Conservation (phyloP, 2,888 invertebrate species). For the Aphrophora alni region DNA sequence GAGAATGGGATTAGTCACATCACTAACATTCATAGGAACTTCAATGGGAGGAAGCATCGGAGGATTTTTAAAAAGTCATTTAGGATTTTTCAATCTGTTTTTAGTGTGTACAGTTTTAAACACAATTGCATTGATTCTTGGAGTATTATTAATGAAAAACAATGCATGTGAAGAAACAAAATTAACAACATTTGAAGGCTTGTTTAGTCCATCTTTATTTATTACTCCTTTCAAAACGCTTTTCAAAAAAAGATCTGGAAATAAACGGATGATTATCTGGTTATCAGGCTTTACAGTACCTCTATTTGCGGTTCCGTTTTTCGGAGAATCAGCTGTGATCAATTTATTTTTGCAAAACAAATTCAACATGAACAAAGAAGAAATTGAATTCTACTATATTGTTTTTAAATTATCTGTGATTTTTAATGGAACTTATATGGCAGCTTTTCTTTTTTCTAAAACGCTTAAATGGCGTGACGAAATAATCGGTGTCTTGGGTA, state of each 20-base stretch:
- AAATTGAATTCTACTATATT: slow-evolving; percentile 41
- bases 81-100: slow-evolving; percentile 39
- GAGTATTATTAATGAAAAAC: slow-evolving; percentile 29
- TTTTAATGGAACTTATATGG: slow-evolving; percentile 41
- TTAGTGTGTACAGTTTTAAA: slow-evolving; percentile 30
- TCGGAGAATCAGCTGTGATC: slow-evolving; percentile 45
- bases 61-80: slow-evolving; percentile 30
- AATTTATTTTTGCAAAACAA: slow-evolving; percentile 43
- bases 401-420: slow-evolving; percentile 42
- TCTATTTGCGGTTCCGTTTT: slow-evolving; percentile 39
- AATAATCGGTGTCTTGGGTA: slow-evolving; percentile 40
- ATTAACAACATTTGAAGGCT: slow-evolving; percentile 14
- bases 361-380: slow-evolving; percentile 43
- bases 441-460: slow-evolving; percentile 37
- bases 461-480: slow-evolving; percentile 37
- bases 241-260: slow-evolving; percentile 35
- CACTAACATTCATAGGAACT: slow-evolving; percentile 41
- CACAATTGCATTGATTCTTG: slow-evolving; percentile 28
- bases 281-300: slow-evolving; percentile 41
- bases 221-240: slow-evolving; percentile 31
- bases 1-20: slow-evolving; percentile 39
- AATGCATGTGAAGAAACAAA: slow-evolving; percentile 31
- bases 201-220: slow-evolving; percentile 12
- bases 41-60: slow-evolving; percentile 35
- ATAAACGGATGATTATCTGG: slow-evolving; percentile 31